Evolutionary conservation across 2,888 invertebrate genomes (phyloP), one percentile per base, ranked within the genome.

Genomic region (Drosophila paramelanica): DNA sequence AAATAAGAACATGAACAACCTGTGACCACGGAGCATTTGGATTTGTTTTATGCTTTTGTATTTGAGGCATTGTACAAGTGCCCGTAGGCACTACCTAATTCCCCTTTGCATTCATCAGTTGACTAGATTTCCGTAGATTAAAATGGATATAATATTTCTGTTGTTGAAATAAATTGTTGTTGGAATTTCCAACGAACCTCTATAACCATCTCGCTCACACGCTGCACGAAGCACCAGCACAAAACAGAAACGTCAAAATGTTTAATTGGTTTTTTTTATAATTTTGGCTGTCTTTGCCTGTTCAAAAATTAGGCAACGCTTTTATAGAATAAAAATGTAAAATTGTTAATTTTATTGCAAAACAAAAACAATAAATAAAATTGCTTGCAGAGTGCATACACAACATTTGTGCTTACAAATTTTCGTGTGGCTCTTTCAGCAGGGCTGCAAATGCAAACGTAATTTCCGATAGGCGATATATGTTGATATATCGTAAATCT

Each of bases 211-310:
- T 47, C 72, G 33, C 71, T 84, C 71, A 58, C 88, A 77, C 79
- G 36, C 27, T 42, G 10, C 45, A 57, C 69, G 76, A 73, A 68
- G 65, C 61, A 75, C 52, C 57, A 80, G 70, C 78, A 73, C 70
- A 84, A 79, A 88, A 87, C 71, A 79, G 66, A 83, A 86, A 78
- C 64, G 79, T 82, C 77, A 84, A 82, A 79, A 78, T 74, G 68
- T 79, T 74, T 72, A 77, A 79, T 73, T 79, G 67, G 36, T 77
- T 74, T 75, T 73, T 75, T 77, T 33, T 33, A 27, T 59, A 41
- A 20, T 66, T 41, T 61, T 45, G 38, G 7, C 36, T 62, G 53
- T 31, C 45, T 4, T 7, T 49, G 23, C 13, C 14, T 27, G 8
- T n/a, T 11, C 7, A 27, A 3, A 33, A 39, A 7, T 20, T 7